Base-by-base conservation (phyloP, 1,140 invertebrate species). In the Halesus radiatus region DNA sequence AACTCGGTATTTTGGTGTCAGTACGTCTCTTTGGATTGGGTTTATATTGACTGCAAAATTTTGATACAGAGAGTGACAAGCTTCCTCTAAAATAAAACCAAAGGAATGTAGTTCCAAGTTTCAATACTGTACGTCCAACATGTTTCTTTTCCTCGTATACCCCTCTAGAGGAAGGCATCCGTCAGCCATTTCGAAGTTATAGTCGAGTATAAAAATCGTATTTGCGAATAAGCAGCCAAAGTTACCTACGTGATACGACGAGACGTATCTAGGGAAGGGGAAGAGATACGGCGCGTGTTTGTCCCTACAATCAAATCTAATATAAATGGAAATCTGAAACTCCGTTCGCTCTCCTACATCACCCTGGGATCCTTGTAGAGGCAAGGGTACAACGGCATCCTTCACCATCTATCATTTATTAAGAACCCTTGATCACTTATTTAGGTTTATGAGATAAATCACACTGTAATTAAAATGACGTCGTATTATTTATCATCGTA, bases 281-380 rank as follows among this genome's bases (percentile, higher is more conserved):
- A 32, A 75, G 50, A 10, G 56, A 37, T 29, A 7, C 68, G 45
- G 54, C 37, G 37, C 68, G 70, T 83, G 76, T 79, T 83, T 83
- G 81, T 80, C 81, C 81, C 78, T 80, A 83, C 81, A 83, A 83
- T 83, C 81, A 83, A 83, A 83, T 83, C 81, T 83, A 83, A 83
- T 83, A 83, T 83, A 83, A 83, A 83, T 83, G 81, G 81, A 83
- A 83, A 83, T 83, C 76, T 56, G 79, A 83, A 72, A 83, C 81
- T 79, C 81, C 58, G 62, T 80, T 70, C 81, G 22, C 29, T 18
- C 8, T 66, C 62, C 62, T 75, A n/a, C 18, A 2, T 22, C 56
- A 23, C 18, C 18, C 56, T 8, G 56, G 56, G 56, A n/a, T 22
- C 37, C 37, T 45, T 56, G 54, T 15, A 60, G 56, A 15, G 7